phyloP scores from a whole-genome alignment of 2,113 vertebrate genomes.

The Muntiacus reevesi region DNA sequence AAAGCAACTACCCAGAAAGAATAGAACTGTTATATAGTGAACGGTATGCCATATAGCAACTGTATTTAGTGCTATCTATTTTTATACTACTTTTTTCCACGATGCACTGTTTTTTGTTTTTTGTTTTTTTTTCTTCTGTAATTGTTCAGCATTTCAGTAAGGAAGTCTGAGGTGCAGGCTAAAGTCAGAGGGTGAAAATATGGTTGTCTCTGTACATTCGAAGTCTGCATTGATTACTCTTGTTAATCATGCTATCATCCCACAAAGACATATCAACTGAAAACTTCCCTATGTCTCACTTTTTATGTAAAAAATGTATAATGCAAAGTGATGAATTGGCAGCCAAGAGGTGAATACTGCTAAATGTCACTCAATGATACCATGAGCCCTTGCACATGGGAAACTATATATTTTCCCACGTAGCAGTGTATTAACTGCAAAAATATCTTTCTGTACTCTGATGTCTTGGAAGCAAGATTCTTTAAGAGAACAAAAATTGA shows the following conservation, averaged over 20 bases:
- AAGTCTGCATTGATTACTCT: conserved; percentile 70
- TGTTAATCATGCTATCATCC: conserved; percentile 64
- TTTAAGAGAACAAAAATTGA: background rate
- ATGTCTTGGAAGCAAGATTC: conserved; percentile 33
- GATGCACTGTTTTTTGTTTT: conserved; percentile 33
- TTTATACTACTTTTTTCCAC: conserved; percentile 45
- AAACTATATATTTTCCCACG: conserved; percentile 52
- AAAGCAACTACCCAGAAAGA: conserved; percentile 65
- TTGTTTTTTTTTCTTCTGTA: conserved; percentile 45
- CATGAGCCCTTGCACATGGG: conserved; percentile 33
- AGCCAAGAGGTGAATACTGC: conserved; percentile 72
- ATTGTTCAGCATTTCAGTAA: conserved; percentile 66
- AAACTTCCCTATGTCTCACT: conserved; percentile 46
- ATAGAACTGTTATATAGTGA: conserved; percentile 60
- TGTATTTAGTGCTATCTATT: conserved; percentile 61
- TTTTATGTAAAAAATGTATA: conserved; percentile 73
- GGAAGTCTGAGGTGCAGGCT: conserved; percentile 50
- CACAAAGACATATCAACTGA: conserved; percentile 51
- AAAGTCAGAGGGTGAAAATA: conserved; percentile 68
- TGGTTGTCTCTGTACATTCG: conserved; percentile 43
- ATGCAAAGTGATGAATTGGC: conserved; percentile 70
- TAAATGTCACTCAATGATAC: conserved; percentile 73
- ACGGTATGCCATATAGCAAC: conserved; percentile 67
- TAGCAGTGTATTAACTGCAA: conserved; percentile 39
- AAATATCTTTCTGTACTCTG: background rate